These are phyloP conservation scores for Holacanthella duospinosa DNA, from an alignment of 2,888 invertebrate genomes.

Conservation along the genomic window DNA sequence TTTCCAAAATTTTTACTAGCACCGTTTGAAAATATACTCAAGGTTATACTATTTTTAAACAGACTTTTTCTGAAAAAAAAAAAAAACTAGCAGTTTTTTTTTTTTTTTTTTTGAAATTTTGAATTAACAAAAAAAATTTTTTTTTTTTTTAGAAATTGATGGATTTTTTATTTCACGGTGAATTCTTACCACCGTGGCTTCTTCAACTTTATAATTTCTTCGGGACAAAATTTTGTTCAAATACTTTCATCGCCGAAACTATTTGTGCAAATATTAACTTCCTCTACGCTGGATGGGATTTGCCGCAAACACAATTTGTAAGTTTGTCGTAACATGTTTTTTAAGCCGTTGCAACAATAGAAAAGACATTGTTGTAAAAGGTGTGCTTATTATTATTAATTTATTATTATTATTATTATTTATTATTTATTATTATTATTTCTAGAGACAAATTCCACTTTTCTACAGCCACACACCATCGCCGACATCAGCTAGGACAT, in stretches of 20 bases:
- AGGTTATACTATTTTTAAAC: slow-evolving; percentile 19
- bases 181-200: slow-evolving; percentile 34
- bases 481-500: slow-evolving; percentile 42
- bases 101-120: too few species aligned
- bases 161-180: slow-evolving; percentile 29
- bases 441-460: slow-evolving; percentile 39
- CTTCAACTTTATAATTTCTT: slow-evolving; percentile 23
- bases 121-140: too few species aligned
- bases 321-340: too few species aligned
- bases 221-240: slow-evolving; percentile 29
- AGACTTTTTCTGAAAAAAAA: too few species aligned
- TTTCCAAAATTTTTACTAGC: slow-evolving; percentile 30
- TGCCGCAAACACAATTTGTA: slow-evolving; percentile 32
- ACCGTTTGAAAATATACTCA: slow-evolving; percentile 28
- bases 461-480: slow-evolving; percentile 43
- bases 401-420: too few species aligned
- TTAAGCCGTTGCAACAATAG: too few species aligned
- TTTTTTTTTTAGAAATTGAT: too few species aligned
- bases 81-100: too few species aligned
- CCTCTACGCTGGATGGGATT: slow-evolving; percentile 33
- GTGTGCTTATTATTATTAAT: too few species aligned
- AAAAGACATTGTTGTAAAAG: too few species aligned
- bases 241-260: slow-evolving; percentile 28
- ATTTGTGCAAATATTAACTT: slow-evolving; percentile 31
- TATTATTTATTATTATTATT: too few species aligned